Percentiles rank a stretch among this genome's conserved stretches.
Evolutionary conservation across 2,113 vertebrate genomes (phyloP).

Genomic region (Oryzias woworae): DNA sequence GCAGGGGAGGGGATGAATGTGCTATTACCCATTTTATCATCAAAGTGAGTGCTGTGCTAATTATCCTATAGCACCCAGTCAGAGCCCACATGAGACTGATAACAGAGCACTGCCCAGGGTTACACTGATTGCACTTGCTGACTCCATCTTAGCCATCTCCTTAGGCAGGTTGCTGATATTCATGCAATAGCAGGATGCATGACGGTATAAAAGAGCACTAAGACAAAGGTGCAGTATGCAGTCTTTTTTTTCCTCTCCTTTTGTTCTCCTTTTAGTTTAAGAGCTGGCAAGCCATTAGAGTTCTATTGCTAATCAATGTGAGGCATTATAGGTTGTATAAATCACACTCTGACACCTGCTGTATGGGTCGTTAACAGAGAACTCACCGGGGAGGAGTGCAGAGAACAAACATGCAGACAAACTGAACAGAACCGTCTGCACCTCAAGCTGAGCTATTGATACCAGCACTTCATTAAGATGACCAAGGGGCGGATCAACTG

Average conservation of each 20-base stretch:
- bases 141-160: constrained; percentile 36
- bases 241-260: constrained; percentile 5
- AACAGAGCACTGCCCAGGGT: constrained; percentile 66
- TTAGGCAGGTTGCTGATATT: constrained; percentile 51
- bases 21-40: constrained; percentile 72
- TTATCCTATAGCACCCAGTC: constrained; percentile 72
- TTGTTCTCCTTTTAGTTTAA: constrained; percentile 34
- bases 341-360: constrained; percentile 72
- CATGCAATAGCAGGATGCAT: constrained; percentile 32
- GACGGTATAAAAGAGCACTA: constrained; percentile 33
- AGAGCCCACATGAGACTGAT: constrained; percentile 72
- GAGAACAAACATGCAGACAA: constrained; percentile 61
- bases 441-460: constrained; percentile 27
- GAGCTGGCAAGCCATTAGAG: constrained; percentile 67
- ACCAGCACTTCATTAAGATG: constrained; percentile 24
- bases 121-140: constrained; percentile 60
- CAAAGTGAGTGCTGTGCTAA: constrained; percentile 71
- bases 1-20: constrained; percentile 45
- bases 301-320: constrained; percentile 75
- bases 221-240: constrained; percentile 23
- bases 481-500: constrained; percentile 37
- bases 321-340: constrained; percentile 75
- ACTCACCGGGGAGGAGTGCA: constrained; percentile 57
- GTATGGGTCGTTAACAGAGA: constrained; percentile 69
- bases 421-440: constrained; percentile 43